Evolutionary conservation across 1,140 invertebrate species (phyloP), one percentile per base, ranked within the genome.

Genomic region (Elymnias hypermnestra): DNA sequence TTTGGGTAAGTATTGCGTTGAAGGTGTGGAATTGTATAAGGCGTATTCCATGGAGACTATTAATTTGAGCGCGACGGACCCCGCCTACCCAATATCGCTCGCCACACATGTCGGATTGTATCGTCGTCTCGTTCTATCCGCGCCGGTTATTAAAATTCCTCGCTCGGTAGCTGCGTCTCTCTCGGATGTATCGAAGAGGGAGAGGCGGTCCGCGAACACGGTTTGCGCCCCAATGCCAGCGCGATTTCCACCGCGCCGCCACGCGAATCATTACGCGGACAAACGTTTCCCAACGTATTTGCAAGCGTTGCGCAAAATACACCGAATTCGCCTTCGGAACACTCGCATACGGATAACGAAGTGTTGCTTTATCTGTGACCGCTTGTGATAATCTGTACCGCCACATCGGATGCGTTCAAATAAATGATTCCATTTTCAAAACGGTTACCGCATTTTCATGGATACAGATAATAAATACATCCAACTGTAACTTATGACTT

Each of bases 81-180:
- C 72, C 81, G 81, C 78, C 78, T 68, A 72, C 68, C 62, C 63
- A 66, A 71, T 75, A 73, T 81, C 74, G 62, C 81, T 81, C 75
- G 75, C 60, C 70, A 79, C 78, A 74, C 78, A 76, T 79, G 72
- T 74, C 51, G 53, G 60, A 57, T 65, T 57, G 63, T 85, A 79
- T 72, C 59, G 72, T 53, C 54, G 70, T 84, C 81, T 54, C 76
- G 57, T 56, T 84, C 74, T 28, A 59, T 57, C 81, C 76, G 78
- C 70, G 73, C 62, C 82, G 78, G 70, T 82, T 83, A 76, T 83
- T 82, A 83, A 83, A 79, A 83, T 83, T 82, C 82, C 69, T 72
- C 73, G 73, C 63, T 72, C 54, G 58, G 66, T 83, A 76, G 66
- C 61, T 77, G 63, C 71, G 70, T 77, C 72, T 73, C 82, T 74